phyloP scores from a whole-genome alignment of 2,888 invertebrate species.

The Agriotes lineatus region DNA sequence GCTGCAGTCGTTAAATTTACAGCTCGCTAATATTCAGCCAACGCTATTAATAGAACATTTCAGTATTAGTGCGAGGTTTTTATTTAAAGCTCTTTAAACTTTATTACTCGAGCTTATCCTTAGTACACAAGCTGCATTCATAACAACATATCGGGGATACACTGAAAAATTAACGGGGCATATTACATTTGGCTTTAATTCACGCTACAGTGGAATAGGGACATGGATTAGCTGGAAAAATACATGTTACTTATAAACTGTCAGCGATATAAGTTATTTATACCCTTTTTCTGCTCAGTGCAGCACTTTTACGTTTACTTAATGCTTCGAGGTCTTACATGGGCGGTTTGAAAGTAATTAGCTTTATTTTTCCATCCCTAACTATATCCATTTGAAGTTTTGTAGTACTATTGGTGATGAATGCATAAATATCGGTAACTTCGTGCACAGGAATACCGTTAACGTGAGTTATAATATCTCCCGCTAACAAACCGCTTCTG shows the following conservation, averaged over 20 bases:
- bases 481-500: conserved; percentile 83
- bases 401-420: conserved; percentile 1
- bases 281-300: conserved; percentile 9
- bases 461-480: conserved; percentile 84
- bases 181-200: conserved; percentile 22
- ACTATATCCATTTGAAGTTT: conserved; percentile 28
- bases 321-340: background rate
- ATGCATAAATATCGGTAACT: conserved; percentile 63
- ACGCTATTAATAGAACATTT: no score
- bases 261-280: conserved; percentile 17
- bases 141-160: background rate
- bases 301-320: background rate
- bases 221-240: background rate
- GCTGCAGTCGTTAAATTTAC: no score
- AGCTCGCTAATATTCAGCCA: no score
- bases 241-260: conserved; percentile 28
- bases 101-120: background rate
- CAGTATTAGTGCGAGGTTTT: background rate
- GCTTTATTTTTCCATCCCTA: conserved; percentile 23
- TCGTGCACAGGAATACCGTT: conserved; percentile 75
- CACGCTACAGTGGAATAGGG: conserved; percentile 6
- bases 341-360: background rate
- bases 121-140: background rate
- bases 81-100: background rate
- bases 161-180: conserved; percentile 5